These are phyloP conservation scores for Gandaritis pyraliata DNA, from an alignment of 2,888 invertebrate genomes.

Conservation along the genomic window DNA sequence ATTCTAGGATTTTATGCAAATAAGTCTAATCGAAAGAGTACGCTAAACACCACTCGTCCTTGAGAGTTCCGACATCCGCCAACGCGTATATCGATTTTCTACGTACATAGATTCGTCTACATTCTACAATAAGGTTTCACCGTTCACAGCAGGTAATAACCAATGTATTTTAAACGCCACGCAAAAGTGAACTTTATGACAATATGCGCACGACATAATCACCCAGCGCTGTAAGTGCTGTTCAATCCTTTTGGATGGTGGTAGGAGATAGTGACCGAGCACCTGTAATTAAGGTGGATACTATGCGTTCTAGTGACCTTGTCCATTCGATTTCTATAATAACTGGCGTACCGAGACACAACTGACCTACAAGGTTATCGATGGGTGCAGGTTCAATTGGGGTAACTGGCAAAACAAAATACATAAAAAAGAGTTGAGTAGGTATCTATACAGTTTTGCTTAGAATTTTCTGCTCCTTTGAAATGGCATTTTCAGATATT, in stretches of 20 bases:
- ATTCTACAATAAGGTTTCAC: constrained; percentile 76
- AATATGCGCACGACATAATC: constrained; percentile 26
- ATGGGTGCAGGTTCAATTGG: background rate
- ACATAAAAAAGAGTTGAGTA: too few species aligned
- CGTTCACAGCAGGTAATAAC: constrained; percentile 53
- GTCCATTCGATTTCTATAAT: constrained; percentile 57
- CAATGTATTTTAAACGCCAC: constrained; percentile 19
- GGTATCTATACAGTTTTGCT: too few species aligned
- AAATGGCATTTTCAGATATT: too few species aligned
- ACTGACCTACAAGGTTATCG: constrained; percentile 14
- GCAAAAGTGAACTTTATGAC: constrained; percentile 47
- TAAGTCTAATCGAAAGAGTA: constrained; percentile 48
- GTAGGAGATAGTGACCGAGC: constrained; percentile 54
- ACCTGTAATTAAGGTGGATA: constrained; percentile 60
- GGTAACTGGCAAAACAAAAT: too few species aligned
- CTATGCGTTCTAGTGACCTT: constrained; percentile 51
- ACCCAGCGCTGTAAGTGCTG: constrained; percentile 2
- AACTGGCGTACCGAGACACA: constrained; percentile 19
- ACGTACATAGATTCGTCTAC: constrained; percentile 74
- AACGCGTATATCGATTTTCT: constrained; percentile 77
- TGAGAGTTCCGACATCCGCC: constrained; percentile 68
- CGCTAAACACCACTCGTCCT: constrained; percentile 63
- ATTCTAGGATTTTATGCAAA: constrained; percentile 40
- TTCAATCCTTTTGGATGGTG: constrained; percentile 43
- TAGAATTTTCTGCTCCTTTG: too few species aligned